Conservation (phyloP, 1,140 invertebrate genomes). For the Drosophila repleta region DNA sequence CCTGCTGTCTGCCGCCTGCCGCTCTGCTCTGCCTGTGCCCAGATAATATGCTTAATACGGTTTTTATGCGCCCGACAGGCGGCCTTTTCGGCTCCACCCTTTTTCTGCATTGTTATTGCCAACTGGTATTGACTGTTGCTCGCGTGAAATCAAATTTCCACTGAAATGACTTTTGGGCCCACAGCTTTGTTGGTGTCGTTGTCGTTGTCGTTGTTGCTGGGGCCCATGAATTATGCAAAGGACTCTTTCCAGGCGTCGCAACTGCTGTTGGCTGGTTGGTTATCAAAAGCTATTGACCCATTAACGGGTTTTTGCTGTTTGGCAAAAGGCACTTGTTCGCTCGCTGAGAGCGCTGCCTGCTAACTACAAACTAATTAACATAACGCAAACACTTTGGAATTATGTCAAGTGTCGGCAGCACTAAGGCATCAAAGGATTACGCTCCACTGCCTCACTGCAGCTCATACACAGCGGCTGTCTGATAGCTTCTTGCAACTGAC, state of each 20-base stretch:
- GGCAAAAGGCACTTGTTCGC: conserved; percentile 42
- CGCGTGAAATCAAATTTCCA: conserved; percentile 82
- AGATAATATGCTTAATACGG: conserved; percentile 81
- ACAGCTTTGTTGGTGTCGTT: not conserved
- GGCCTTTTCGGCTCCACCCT: not conserved
- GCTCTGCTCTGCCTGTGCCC: conserved; percentile 49
- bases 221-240: conserved; percentile 75
- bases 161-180: conserved; percentile 69
- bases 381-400: conserved; percentile 75
- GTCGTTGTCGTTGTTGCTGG: no score
- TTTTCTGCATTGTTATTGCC: conserved; percentile 68
- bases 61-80: conserved; percentile 69
- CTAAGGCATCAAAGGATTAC: conserved; percentile 69
- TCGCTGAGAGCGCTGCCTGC: conserved; percentile 37
- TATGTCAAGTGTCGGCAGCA: conserved; percentile 68
- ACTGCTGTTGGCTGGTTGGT: conserved; percentile 24
- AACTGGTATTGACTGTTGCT: conserved; percentile 68
- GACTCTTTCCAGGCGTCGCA: conserved; percentile 39
- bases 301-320: conserved; percentile 64
- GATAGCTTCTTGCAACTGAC: conserved; percentile 58
- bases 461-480: conserved; percentile 33
- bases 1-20: no score
- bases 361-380: conserved; percentile 74
- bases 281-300: conserved; percentile 80
- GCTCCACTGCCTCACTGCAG: not conserved